phyloP scores from a whole-genome alignment of 1,140 invertebrate genomes.

The Eueides isabella region DNA sequence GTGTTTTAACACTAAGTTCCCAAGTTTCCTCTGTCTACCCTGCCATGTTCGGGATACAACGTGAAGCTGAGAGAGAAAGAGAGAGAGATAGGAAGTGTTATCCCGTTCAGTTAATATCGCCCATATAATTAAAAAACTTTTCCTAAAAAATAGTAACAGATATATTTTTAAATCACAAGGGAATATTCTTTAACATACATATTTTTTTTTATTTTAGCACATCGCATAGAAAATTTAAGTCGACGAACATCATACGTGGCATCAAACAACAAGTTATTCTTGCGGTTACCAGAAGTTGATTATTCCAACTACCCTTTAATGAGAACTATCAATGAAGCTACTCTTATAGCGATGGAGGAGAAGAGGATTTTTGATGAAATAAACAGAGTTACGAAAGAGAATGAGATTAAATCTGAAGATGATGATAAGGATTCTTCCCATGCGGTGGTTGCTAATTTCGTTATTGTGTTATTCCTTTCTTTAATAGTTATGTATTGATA shows the following conservation, averaged over 20 bases:
- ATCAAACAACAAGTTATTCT: conserved; percentile 58
- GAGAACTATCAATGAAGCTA: conserved; percentile 85
- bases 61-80: too few relatives aligned
- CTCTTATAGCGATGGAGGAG: conserved; percentile 82
- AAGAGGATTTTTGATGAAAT: conserved; percentile 76
- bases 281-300: conserved; percentile 65
- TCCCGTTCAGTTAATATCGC: too few relatives aligned
- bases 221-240: conserved; percentile 51
- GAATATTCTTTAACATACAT: too few relatives aligned
- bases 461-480: not conserved
- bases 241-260: conserved; percentile 59
- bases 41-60: too few relatives aligned
- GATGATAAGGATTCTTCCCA: conserved; percentile 24
- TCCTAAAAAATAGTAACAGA: too few relatives aligned
- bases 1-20: too few relatives aligned
- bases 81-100: too few relatives aligned
- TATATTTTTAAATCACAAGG: too few relatives aligned
- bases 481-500: not conserved
- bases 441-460: not conserved
- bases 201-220: conserved; percentile 51
- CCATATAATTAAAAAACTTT: too few relatives aligned
- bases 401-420: conserved; percentile 53
- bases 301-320: conserved; percentile 84
- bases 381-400: conserved; percentile 59
- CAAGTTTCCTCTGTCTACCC: too few relatives aligned